Percentiles rank a stretch among this genome's conserved stretches.
Conservation (phyloP, 2,797 vertebrate species). For the Trichosurus vulpecula region DNA sequence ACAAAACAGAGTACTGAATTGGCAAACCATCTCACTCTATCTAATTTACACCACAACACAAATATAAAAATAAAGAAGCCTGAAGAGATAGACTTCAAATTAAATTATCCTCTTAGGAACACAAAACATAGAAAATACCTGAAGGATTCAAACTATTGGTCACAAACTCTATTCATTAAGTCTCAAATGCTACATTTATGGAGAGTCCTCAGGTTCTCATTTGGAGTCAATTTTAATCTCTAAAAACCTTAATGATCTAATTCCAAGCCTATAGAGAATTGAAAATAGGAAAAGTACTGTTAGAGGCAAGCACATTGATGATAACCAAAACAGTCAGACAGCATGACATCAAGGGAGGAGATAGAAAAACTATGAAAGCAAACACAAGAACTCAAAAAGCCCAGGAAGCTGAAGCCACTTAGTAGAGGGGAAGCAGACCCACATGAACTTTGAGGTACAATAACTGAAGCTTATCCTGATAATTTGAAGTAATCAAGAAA, state of each 20-base stretch:
- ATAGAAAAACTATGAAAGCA: constrained; percentile 19
- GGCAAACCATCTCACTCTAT: constrained; percentile 13
- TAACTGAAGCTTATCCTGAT: constrained; percentile 14
- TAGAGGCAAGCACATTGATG: constrained; percentile 14
- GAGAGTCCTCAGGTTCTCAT: constrained; percentile 26
- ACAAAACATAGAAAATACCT: constrained; percentile 43
- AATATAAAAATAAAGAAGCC: constrained; percentile 24
- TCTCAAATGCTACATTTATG: constrained; percentile 52
- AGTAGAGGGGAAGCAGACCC: not conserved
- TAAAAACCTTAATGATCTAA: constrained; percentile 40
- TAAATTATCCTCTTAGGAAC: constrained; percentile 35
- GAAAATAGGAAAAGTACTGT: not conserved
- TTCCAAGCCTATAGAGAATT: not conserved
- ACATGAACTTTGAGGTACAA: not conserved
- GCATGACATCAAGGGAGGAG: not conserved
- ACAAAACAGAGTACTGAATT: constrained; percentile 36
- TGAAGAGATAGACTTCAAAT: constrained; percentile 43
- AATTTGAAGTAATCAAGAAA: constrained; percentile 6
- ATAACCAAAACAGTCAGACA: not conserved
- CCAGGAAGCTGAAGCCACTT: not conserved
- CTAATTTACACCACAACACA: constrained; percentile 47
- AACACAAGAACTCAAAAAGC: not conserved
- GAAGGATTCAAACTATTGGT: constrained; percentile 12
- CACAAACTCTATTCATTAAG: constrained; percentile 45
- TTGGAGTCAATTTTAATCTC: constrained; percentile 52